Base-by-base conservation (phyloP, 2,888 invertebrate genomes). In the Dynastes grantii region DNA sequence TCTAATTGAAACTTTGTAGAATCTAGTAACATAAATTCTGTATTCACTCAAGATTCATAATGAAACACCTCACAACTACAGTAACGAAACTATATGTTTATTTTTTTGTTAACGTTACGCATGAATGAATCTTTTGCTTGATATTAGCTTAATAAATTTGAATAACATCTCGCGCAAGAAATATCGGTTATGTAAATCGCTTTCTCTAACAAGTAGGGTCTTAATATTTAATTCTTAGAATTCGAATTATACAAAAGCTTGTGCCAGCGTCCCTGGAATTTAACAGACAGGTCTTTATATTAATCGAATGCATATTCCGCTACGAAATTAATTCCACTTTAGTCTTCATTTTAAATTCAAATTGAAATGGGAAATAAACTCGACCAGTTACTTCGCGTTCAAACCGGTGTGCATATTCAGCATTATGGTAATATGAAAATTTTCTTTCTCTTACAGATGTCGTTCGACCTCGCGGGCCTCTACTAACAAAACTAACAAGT, bases 381-480 rank as follows among this genome's bases (percentile, higher is more conserved):
- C 73, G 45, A 71, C 61, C 61, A 27, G 61, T 75, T 75, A 75
- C 45, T 27, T 61, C 75, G 73, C 76, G 77, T 81, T 80, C 78
- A 78, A 70, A 76, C 79, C 73, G 78, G 79, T 82, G 79, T 81
- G 80, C 78, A 78, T 81, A 81, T 81, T 80, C 79, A 82, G 68
- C 64, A 70, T 71, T 27, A 76, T 82, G 78, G 77, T 81, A 81
- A 82, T 81, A 80, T 80, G 71, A 78, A 76, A 76, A 79, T 78
- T 82, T 82, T 82, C 77, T 82, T 75, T 61, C 71, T 61, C 71
- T 82, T 81, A 68, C 81, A 81, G 81, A 80, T 81, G 78, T 78
- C 79, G 76, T 45, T 40, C 73, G 61, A 13, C 68, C 40, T 75
- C 63, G 68, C 76, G 70, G 77, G 71, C 67, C 61, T 73, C 76